Evolutionary conservation across 2,888 invertebrate species (phyloP).

Genomic region (Hypolimnas misippus): DNA sequence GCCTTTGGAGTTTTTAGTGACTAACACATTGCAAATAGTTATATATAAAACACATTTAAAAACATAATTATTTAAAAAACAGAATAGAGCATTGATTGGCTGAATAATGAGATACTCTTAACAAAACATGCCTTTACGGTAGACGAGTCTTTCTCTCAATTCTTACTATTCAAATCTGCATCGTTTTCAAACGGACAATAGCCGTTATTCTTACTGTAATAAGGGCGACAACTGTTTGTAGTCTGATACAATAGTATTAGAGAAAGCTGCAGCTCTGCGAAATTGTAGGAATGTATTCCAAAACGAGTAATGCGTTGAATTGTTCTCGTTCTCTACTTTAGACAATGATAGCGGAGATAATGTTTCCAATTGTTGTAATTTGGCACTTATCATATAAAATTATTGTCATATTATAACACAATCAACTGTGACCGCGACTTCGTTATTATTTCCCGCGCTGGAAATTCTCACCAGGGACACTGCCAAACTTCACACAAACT

Average conservation of each 20-base stretch:
- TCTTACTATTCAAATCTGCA: slow-evolving; percentile 33
- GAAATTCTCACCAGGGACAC: no score
- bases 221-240: slow-evolving; percentile 30
- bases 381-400: neutral
- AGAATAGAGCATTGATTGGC: neutral
- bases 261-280: slow-evolving; percentile 36
- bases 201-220: slow-evolving; percentile 16
- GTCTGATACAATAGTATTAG: slow-evolving; percentile 33
- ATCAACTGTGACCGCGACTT: no score
- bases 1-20: no score
- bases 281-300: slow-evolving; percentile 37
- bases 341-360: slow-evolving; percentile 18
- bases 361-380: slow-evolving; percentile 12
- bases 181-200: slow-evolving; percentile 31
- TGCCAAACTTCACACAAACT: no score
- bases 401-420: neutral
- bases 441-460: no score
- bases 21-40: no score
- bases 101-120: slow-evolving; percentile 3
- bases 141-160: slow-evolving; percentile 32
- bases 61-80: neutral
- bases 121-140: slow-evolving; percentile 5
- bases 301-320: slow-evolving; percentile 38
- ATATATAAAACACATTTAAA: no score
- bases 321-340: slow-evolving; percentile 32